Evolutionary conservation across 2,888 invertebrate genomes (phyloP), one percentile per base, ranked within the genome.

Genomic region (Hofmannophila pseudospretella): DNA sequence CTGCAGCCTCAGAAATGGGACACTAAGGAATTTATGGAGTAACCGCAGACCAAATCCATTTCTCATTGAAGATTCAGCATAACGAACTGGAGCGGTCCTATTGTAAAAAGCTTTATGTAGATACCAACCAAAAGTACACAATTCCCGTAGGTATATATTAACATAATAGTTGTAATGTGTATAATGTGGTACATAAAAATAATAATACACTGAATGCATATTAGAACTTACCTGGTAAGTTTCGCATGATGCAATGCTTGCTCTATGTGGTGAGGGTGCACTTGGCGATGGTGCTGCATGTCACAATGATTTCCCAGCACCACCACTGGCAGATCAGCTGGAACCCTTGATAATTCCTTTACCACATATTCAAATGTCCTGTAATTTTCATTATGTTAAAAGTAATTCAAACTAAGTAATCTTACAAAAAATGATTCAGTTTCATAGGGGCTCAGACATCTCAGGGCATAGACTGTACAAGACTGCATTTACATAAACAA

Each of bases 301-400:
- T 98, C 98, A 66, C 96, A 93, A 71, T 97, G 96, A 84, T 98
- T 98, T 1, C 96, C 97, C 32, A 98, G 88, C 22, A 98, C 91
- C 36, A 98, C 90, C 7, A 97, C 92, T 1, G 96, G 96, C 66
- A 94, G 88, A 58, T 94, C 93, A 13, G 85, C 91, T 66, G 89
- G 96, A 35, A 97, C 91, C 69, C 92, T 92, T 1, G 91, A 89
- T 48, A 98, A 74, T 79, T 98, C 98, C 51, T 94, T 89, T 57
- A 96, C 94, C 8, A 98, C 93, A 84, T 98, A 98, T 58, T 96
- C 96, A 88, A 96, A 98, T 9, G 98, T 98, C 95, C 94, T 94
- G 65, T 3, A 74, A 69, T 13, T 14, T 16, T 5, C 16, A 16
- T 4, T 16, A 16, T 16, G 16, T 5, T 3, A 16, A 16, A 16